phyloP scores from a whole-genome alignment of 2,113 vertebrate species.

The Ciconia boyciana region DNA sequence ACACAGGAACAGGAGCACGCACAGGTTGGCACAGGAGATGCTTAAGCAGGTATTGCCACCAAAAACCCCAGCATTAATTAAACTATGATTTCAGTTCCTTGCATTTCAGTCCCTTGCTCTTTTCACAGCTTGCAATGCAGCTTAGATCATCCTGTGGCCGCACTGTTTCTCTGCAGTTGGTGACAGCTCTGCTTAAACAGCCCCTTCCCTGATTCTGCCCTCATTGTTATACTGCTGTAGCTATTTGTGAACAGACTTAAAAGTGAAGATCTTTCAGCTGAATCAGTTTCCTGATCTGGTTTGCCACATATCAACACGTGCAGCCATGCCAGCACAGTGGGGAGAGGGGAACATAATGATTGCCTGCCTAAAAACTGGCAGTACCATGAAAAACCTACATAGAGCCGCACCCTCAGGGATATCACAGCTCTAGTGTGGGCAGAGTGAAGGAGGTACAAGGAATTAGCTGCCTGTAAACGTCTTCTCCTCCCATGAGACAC shows the following conservation, averaged over 20 bases:
- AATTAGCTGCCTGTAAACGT: not conserved
- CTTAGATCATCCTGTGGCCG: not conserved
- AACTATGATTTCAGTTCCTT: not conserved
- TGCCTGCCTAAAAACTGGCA: not conserved
- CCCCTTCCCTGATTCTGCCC: not conserved
- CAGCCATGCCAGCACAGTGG: not conserved
- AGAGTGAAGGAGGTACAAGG: not conserved
- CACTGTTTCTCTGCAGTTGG: not conserved
- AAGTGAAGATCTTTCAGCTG: not conserved
- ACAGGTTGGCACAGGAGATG: not conserved
- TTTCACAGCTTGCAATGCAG: not conserved
- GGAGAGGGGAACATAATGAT: not conserved
- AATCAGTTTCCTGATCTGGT: not conserved
- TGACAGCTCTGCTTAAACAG: not conserved
- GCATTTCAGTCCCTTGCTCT: not conserved
- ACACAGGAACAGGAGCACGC: not conserved
- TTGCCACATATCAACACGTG: not conserved
- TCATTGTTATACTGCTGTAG: fast-evolving
- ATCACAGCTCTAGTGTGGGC: not conserved
- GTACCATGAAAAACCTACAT: not conserved
- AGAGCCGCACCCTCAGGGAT: not conserved
- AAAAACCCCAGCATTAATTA: not conserved
- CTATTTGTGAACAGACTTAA: not conserved
- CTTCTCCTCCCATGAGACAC: not conserved
- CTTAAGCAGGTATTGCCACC: not conserved